Evolutionary conservation across 2,113 vertebrate species (phyloP), one percentile per base, ranked within the genome.

Genomic region (Saimiri boliviensis): DNA sequence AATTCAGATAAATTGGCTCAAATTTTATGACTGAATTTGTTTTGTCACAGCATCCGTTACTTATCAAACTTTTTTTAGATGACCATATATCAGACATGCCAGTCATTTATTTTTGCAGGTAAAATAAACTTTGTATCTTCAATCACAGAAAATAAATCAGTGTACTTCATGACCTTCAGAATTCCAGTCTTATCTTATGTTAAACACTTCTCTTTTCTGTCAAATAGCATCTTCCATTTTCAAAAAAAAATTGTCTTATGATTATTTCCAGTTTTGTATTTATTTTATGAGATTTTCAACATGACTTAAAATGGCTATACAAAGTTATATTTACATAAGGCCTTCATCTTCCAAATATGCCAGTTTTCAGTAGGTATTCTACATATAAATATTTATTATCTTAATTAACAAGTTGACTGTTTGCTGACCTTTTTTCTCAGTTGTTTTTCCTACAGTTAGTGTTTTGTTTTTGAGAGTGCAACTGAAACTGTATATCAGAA

Each of bases 321-420:
- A 91, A 71, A 68, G 13, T 30, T 45, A 5, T 25, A 5, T 45
- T 94, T 80, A 32, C 2, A 8, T 70, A 70, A 79, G 14, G 30
- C 21, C 13, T 86, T 93, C 20, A 47, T 70, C 20, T 40, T 74
- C 3, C 68, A 92, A 83, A n/a, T 87, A 97, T 42, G 37, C n/a
- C 20, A 86, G 9, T 2, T 68, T 90, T 92, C 37, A 76, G 21
- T 47, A 8, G 37, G 4, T 32, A 60, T 58, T 42, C 30, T 88
- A 10, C 45, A 23, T 77, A 35, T 77, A 94, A 94, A 79, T 82
- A 73, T 60, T 83, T 94, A 93, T 79, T 93, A 42, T 70, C 30
- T 93, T 81, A 45, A 88, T 91, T 88, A 94, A 76, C 3, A 94
- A 95, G 23, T 40, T 27, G 4, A 8, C 52, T 77, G 37, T 94